Conservation (phyloP, 2,797 vertebrate species). For the Gila robusta region DNA sequence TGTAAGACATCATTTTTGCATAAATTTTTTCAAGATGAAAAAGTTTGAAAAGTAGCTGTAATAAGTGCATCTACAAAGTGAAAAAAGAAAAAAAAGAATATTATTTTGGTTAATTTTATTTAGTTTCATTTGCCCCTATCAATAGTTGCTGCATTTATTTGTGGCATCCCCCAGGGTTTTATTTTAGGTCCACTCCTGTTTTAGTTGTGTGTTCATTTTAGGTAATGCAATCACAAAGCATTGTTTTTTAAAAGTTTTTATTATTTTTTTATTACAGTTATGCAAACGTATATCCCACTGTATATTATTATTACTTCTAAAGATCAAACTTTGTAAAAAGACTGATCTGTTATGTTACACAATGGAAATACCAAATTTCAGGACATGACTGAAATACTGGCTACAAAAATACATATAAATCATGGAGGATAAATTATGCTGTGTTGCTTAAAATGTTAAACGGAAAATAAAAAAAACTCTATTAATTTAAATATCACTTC, state of each 20-base stretch:
- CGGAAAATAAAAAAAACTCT: neutral
- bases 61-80: neutral
- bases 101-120: neutral
- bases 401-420: neutral
- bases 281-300: neutral
- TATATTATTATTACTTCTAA: neutral
- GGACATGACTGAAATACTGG: neutral
- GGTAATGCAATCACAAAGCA: neutral
- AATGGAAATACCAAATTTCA: neutral
- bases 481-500: neutral
- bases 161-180: neutral
- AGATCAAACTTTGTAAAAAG: neutral
- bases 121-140: neutral
- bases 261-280: neutral
- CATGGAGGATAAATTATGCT: neutral
- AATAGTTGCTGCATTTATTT: neutral
- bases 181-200: neutral
- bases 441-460: neutral
- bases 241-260: too few relatives aligned
- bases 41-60: neutral
- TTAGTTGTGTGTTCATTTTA: neutral
- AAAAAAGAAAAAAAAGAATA: neutral
- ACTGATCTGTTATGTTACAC: neutral
- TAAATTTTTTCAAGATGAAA: neutral
- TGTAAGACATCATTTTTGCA: conserved; percentile 66